Evolutionary conservation across 2,888 invertebrate genomes (phyloP).

Genomic region (Epirrhoe tristata): DNA sequence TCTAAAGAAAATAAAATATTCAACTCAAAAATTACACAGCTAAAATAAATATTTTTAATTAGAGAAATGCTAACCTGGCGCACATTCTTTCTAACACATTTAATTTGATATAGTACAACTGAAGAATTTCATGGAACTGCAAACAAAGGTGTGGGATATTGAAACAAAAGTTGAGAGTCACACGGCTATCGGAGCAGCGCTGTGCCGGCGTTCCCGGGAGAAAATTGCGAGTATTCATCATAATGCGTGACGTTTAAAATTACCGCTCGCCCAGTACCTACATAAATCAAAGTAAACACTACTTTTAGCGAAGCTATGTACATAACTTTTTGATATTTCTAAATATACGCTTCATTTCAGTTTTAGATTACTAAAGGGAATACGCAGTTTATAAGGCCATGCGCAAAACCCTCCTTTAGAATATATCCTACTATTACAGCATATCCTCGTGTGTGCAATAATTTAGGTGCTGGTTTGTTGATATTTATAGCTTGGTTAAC

Average conservation of each 20-base stretch:
- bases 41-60: not conserved
- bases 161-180: constrained; percentile 58
- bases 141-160: constrained; percentile 39
- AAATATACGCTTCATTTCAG: constrained; percentile 43
- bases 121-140: constrained; percentile 16
- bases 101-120: not conserved
- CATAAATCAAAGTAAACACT: constrained; percentile 79
- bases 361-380: constrained; percentile 43
- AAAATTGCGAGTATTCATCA: constrained; percentile 83
- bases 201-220: constrained; percentile 64
- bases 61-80: not conserved
- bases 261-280: constrained; percentile 68
- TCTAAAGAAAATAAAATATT: not conserved
- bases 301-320: constrained; percentile 62
- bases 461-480: constrained; percentile 66
- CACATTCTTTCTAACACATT: not conserved
- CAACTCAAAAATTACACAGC: not conserved
- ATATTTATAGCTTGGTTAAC: constrained; percentile 73
- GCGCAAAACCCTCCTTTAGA: constrained; percentile 49
- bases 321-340: constrained; percentile 53
- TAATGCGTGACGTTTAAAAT: constrained; percentile 83
- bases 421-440: constrained; percentile 56
- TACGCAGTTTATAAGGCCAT: constrained; percentile 40
- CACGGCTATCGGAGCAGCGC: constrained; percentile 60
- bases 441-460: constrained; percentile 70